These are phyloP conservation scores for Drosophila simulans DNA, from an alignment of 1,140 invertebrate genomes.

Conservation along the genomic window DNA sequence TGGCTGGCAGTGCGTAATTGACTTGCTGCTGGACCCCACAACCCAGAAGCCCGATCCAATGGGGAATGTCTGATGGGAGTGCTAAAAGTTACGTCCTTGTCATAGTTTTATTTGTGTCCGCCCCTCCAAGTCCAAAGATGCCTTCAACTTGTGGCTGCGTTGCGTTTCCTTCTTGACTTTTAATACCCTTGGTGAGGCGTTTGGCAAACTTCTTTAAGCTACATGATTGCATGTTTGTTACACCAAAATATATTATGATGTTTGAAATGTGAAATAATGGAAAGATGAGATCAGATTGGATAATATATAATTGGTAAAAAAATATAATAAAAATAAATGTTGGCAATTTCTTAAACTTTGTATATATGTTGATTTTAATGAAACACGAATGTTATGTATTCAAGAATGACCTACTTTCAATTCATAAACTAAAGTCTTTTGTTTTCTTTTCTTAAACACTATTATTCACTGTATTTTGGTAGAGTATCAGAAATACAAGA, in stretches of 20 bases:
- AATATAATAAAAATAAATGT: too few species aligned
- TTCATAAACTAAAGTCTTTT: not conserved
- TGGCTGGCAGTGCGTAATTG: slow-evolving; percentile 71
- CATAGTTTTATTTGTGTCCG: slow-evolving; percentile 57
- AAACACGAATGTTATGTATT: too few species aligned
- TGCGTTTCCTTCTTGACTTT: slow-evolving; percentile 21
- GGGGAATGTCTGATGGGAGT: slow-evolving; percentile 29
- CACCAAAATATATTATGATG: too few species aligned
- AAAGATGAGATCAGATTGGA: too few species aligned
- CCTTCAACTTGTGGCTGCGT: slow-evolving; percentile 60
- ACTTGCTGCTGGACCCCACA: slow-evolving; percentile 47
- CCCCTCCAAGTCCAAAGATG: slow-evolving; percentile 26
- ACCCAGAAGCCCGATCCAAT: slow-evolving; percentile 19
- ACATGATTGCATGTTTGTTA: too few species aligned
- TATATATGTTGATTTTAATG: too few species aligned
- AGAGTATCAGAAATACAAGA: slow-evolving; percentile 4
- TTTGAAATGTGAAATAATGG: too few species aligned
- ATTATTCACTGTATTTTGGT: not conserved
- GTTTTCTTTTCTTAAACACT: not conserved
- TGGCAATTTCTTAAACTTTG: too few species aligned
- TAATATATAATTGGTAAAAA: too few species aligned
- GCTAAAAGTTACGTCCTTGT: slow-evolving; percentile 45
- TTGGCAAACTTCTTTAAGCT: not conserved
- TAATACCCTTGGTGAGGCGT: not conserved
- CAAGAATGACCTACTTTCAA: too few species aligned